Percentiles rank a stretch among this genome's conserved stretches.
Conservation (phyloP, 37 sponge, comb jelly and placozoan species). For the Agelas oroides region DNA sequence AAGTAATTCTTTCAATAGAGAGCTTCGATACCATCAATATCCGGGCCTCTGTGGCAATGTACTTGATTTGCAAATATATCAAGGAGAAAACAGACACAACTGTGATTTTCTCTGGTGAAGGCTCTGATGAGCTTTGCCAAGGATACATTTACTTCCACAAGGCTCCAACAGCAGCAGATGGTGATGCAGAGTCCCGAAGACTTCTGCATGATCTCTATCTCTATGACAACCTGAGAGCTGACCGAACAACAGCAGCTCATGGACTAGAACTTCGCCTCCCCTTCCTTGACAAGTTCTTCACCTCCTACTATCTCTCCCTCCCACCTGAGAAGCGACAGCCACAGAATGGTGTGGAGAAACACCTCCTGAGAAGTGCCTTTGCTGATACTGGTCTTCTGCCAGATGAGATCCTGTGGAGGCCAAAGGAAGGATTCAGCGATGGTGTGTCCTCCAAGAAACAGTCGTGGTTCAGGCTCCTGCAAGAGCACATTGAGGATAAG, state of each 20-base stretch:
- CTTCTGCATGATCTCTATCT: slow-evolving; percentile 67
- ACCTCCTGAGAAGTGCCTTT: slow-evolving; percentile 76
- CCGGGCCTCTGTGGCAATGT: slow-evolving; percentile 60
- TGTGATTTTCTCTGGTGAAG: slow-evolving; percentile 37
- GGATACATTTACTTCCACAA: slow-evolving; percentile 84
- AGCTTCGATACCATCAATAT: slow-evolving; percentile 65
- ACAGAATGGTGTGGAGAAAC: slow-evolving; percentile 65
- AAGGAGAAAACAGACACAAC: slow-evolving; percentile 44
- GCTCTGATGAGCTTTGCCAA: slow-evolving; percentile 73
- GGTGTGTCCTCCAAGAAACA: slow-evolving; percentile 37
- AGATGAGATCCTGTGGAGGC: slow-evolving; percentile 74
- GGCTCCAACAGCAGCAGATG: slow-evolving; percentile 51
- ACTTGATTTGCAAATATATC: slow-evolving; percentile 66
- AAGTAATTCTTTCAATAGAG: slow-evolving; percentile 76
- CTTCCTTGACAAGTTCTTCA: slow-evolving; percentile 72
- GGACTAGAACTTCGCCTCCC: slow-evolving; percentile 78
- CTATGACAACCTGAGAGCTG: slow-evolving; percentile 66
- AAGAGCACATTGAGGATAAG: slow-evolving; percentile 17
- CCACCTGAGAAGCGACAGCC: slow-evolving; percentile 52
- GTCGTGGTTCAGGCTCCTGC: slow-evolving; percentile 49
- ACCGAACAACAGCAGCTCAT: slow-evolving; percentile 72
- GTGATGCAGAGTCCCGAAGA: slow-evolving; percentile 45
- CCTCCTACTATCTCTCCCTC: slow-evolving; percentile 59
- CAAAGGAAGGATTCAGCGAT: slow-evolving; percentile 84
- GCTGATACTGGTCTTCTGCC: slow-evolving; percentile 62